These are phyloP conservation scores for Heliothis virescens DNA, from an alignment of 1,140 invertebrate species.

Conservation along the genomic window DNA sequence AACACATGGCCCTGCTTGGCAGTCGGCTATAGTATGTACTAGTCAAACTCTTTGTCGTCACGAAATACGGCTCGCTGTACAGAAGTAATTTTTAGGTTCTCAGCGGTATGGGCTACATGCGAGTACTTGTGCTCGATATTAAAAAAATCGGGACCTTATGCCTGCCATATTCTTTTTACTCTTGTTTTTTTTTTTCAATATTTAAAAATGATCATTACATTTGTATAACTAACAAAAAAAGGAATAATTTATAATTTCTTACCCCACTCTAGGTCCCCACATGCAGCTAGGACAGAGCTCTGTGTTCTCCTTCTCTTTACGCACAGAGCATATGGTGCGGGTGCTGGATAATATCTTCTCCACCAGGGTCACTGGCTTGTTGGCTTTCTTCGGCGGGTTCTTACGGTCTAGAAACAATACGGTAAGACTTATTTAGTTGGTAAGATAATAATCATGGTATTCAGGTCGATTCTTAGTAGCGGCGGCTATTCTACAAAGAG, in stretches of 20 bases:
- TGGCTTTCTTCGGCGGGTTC: conserved; percentile 69
- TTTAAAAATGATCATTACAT: too few species aligned
- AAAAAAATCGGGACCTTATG: too few species aligned
- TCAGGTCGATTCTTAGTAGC: too few species aligned
- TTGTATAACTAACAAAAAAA: too few species aligned
- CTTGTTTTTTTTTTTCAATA: too few species aligned
- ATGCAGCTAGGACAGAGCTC: conserved; percentile 79
- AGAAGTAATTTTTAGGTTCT: too few species aligned
- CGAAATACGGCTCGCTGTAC: too few species aligned
- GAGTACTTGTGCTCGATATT: background rate
- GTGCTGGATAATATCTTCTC: conserved; percentile 79
- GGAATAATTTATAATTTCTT: background rate
- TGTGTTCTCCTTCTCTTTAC: conserved; percentile 68
- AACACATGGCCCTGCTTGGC: too few species aligned
- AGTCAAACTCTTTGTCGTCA: too few species aligned
- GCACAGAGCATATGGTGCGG: conserved; percentile 66
- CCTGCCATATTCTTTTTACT: too few species aligned
- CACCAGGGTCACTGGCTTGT: conserved; percentile 65
- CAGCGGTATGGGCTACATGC: background rate
- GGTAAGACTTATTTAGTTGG: background rate
- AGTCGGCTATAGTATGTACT: too few species aligned
- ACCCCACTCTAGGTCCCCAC: conserved; percentile 80
- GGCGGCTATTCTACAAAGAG: background rate
- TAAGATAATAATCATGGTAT: too few species aligned
- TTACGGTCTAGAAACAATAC: conserved; percentile 69